phyloP scores from a whole-genome alignment of 2,113 vertebrate genomes.

The Hyperoodon ampullatus region DNA sequence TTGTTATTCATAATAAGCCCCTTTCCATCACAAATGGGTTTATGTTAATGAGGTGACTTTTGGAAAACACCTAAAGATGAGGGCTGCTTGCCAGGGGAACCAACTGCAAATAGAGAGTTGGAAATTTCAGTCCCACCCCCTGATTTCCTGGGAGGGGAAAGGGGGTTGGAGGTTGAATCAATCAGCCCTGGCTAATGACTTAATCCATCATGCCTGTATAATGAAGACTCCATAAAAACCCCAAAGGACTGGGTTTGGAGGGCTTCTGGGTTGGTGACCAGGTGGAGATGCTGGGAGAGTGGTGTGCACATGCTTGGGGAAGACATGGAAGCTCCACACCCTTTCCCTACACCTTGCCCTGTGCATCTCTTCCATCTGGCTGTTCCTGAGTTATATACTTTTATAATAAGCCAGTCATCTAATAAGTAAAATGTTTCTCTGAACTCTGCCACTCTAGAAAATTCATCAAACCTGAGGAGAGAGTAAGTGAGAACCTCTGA shows the following conservation, averaged over 20 bases:
- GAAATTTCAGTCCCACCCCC: neutral
- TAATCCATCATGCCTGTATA: neutral
- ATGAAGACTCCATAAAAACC: neutral
- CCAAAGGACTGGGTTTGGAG: neutral
- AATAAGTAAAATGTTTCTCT: neutral
- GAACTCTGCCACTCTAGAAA: neutral
- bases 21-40: neutral
- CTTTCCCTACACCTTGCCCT: neutral
- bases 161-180: neutral
- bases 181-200: neutral
- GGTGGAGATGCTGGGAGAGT: no score
- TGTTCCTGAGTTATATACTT: neutral
- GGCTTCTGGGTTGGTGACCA: neutral
- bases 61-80: neutral
- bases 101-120: neutral
- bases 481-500: neutral
- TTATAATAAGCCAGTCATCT: neutral
- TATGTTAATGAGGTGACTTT: neutral
- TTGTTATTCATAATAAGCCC: neutral
- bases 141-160: neutral
- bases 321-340: fast-evolving
- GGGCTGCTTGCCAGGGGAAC: neutral
- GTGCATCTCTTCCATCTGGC: neutral
- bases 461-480: neutral
- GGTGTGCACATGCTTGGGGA: no score